phyloP scores from a whole-genome alignment of 1,140 invertebrate species.

The Anoplophora glabripennis region DNA sequence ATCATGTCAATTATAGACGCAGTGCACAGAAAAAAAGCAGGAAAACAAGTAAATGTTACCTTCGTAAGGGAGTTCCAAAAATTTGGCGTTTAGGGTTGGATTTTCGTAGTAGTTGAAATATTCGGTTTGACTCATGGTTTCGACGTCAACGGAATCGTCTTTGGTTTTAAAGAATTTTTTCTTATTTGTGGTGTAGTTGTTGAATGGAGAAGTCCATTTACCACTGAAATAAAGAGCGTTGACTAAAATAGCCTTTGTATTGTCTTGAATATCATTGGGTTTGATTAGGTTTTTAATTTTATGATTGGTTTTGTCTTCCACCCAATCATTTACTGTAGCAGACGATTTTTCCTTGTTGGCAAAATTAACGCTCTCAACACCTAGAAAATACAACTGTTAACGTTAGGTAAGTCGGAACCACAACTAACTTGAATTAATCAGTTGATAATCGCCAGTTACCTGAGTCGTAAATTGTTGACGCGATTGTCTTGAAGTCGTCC shows the following conservation, averaged over 20 bases:
- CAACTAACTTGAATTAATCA: too few relatives aligned
- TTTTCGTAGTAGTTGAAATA: slow-evolving; percentile 54
- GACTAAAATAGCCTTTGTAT: slow-evolving; percentile 66
- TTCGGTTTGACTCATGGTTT: slow-evolving; percentile 18
- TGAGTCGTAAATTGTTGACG: slow-evolving; percentile 51
- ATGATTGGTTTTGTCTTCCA: slow-evolving; percentile 66
- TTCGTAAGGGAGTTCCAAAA: slow-evolving; percentile 58
- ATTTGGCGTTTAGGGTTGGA: slow-evolving; percentile 51
- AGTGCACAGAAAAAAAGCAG: too few relatives aligned
- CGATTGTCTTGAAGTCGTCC: slow-evolving; percentile 26
- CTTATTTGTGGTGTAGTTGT: slow-evolving; percentile 47
- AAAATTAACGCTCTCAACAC: slow-evolving; percentile 58
- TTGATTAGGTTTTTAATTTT: slow-evolving; percentile 68
- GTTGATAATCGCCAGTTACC: too few relatives aligned
- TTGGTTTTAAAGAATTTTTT: slow-evolving; percentile 50
- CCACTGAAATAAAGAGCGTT: slow-evolving; percentile 84
- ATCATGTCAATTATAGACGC: too few relatives aligned
- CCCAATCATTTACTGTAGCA: slow-evolving; percentile 66
- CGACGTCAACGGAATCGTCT: slow-evolving; percentile 39
- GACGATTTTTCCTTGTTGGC: slow-evolving; percentile 43
- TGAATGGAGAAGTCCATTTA: slow-evolving; percentile 60
- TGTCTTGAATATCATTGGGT: slow-evolving; percentile 52
- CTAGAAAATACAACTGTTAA: slow-evolving; percentile 36
- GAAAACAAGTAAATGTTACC: slow-evolving; percentile 39
- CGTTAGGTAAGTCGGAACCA: too few relatives aligned